Evolutionary conservation across 2,797 vertebrate species (phyloP), one percentile per base, ranked within the genome.

Genomic region (Caiman crocodilus): DNA sequence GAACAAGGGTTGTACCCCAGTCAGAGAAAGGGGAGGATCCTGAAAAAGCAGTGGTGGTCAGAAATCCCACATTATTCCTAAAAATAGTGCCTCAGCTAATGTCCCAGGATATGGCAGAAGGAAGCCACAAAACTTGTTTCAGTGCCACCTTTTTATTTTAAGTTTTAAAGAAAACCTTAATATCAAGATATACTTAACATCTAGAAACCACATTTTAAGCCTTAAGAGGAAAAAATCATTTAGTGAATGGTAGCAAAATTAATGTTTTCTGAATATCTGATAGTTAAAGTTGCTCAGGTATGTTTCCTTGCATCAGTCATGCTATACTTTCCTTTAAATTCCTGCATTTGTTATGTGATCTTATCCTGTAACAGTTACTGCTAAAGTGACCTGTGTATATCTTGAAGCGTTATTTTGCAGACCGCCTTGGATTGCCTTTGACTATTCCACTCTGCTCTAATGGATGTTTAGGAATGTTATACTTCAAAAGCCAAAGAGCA

Each of bases 401-500:
- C 78, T 91, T 63, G 56, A 79, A 78, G 84, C 64, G 85, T 93
- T 95, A 89, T 93, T 92, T 87, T 11, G 1, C 59, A 28, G 17
- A 92, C 30, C 25, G 64, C 75, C 74, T 57, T 82, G 82, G 79
- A 58, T 82, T 96, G 86, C 77, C 84, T 95, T 90, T 92, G 71
- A 96, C 80, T 63, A 81, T 76, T 74, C 50, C 69, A 80, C 69
- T 90, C 79, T 93, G 77, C 88, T 88, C 69, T 95, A 84, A 78
- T 91, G 87, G 91, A 42, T 42, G 87, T 93, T 94, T 92, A 89
- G 91, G 87, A 69, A 60, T 17, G 50, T 58, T 93, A 42, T 67
- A 79, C 86, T 96, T 94, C 86, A 91, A 94, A 97, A 92, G 78
- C 82, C 0, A 0, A 85, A 92, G 85, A 85, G 35, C 67, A 85